A percentile compares a stretch with the other conserved stretches of the same genome.
Conservation (phyloP, 2,888 invertebrate species). For the Hofmannophila pseudospretella region DNA sequence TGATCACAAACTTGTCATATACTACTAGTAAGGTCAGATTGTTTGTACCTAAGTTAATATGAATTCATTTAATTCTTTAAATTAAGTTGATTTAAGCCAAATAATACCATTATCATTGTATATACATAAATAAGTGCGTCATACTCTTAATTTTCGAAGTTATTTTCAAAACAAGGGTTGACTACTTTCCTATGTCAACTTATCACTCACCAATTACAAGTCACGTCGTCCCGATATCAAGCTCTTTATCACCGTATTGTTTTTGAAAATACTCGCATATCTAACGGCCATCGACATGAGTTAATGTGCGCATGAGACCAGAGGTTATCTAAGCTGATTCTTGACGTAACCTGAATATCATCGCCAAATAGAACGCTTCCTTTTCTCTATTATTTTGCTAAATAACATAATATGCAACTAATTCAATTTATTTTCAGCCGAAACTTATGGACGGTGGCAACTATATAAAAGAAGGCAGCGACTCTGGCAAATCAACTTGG, state of each 20-base stretch:
- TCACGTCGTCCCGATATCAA: not conserved
- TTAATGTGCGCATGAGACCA: conserved; percentile 6
- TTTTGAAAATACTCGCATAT: conserved; percentile 11
- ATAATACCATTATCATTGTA: too few relatives aligned
- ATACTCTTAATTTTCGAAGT: too few relatives aligned
- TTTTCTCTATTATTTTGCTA: not conserved
- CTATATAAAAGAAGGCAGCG: conserved; percentile 88
- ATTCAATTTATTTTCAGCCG: conserved; percentile 81
- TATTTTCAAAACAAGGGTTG: too few relatives aligned
- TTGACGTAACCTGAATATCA: conserved; percentile 14
- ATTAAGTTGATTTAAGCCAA: too few relatives aligned
- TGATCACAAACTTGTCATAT: too few relatives aligned
- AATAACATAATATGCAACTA: not conserved
- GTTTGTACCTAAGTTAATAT: too few relatives aligned
- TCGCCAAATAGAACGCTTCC: conserved; percentile 6
- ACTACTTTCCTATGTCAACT: not conserved
- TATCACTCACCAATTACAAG: conserved; percentile 2
- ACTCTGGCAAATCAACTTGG: conserved; percentile 86
- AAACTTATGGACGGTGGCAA: conserved; percentile 88
- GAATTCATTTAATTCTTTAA: too few relatives aligned
- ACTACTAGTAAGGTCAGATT: too few relatives aligned
- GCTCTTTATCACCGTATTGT: conserved; percentile 8
- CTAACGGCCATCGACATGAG: conserved; percentile 13
- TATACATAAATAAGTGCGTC: too few relatives aligned
- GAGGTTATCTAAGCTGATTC: conserved; percentile 14